Evolutionary conservation across 1,140 invertebrate genomes (phyloP).

Genomic region (Macrosteles quadrilineatus): DNA sequence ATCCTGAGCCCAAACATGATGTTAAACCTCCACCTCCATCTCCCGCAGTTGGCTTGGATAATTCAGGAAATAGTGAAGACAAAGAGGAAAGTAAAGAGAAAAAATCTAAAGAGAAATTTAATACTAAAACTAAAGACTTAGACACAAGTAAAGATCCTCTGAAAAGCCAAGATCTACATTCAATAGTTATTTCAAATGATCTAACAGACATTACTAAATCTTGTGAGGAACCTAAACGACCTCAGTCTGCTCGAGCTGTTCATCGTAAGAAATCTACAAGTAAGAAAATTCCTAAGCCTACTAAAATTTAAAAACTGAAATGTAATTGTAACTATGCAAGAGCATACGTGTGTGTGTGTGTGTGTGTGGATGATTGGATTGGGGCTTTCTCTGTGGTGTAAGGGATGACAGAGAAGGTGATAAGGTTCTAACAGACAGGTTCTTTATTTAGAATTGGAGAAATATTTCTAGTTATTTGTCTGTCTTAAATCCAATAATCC

Average conservation of each 20-base stretch:
- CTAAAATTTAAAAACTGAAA: not conserved
- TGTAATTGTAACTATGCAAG: not conserved
- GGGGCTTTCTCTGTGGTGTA: too few relatives aligned
- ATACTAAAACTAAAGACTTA: too few relatives aligned
- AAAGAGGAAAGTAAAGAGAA: not conserved
- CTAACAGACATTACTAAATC: not conserved
- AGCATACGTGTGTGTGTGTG: not conserved
- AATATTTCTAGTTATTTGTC: too few relatives aligned
- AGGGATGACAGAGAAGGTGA: too few relatives aligned
- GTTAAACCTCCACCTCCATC: not conserved
- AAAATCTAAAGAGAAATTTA: not conserved
- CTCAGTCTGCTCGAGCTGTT: conserved; percentile 27
- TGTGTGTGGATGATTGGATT: not conserved
- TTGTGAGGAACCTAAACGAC: conserved; percentile 24
- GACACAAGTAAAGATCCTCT: not conserved
- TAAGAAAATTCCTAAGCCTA: conserved; percentile 16
- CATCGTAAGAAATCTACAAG: conserved; percentile 39
- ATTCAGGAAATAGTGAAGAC: too few relatives aligned
- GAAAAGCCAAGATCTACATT: too few relatives aligned
- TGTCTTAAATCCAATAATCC: too few relatives aligned
- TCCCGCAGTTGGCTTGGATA: too few relatives aligned
- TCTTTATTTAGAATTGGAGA: too few relatives aligned
- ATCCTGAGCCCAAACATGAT: too few relatives aligned
- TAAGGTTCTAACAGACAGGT: too few relatives aligned
- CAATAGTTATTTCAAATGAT: too few relatives aligned